Percentiles rank a stretch among this genome's conserved stretches.
Evolutionary conservation across 2,113 vertebrate genomes (phyloP).

Genomic region (Vidua chalybeata): DNA sequence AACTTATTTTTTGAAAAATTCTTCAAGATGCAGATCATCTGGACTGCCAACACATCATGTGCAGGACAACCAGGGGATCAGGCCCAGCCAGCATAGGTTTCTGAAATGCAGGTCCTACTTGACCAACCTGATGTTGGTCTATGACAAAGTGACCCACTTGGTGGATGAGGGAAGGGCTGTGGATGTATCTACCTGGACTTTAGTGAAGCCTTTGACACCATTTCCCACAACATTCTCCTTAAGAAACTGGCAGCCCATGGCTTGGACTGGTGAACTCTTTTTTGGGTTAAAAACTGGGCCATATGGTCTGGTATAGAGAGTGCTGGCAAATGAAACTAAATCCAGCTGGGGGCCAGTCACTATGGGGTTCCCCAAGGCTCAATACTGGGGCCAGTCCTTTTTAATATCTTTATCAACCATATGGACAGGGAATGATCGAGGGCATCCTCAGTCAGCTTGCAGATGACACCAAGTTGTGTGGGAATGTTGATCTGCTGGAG

Average conservation of each 20-base stretch:
- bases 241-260: neutral
- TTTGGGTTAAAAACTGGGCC: neutral
- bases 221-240: neutral
- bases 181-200: neutral
- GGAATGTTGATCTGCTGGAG: neutral
- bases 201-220: neutral
- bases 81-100: neutral
- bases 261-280: neutral
- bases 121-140: neutral
- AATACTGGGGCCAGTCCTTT: fast-evolving
- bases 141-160: neutral
- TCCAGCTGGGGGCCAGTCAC: neutral
- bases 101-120: neutral
- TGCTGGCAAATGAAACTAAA: neutral
- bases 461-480: neutral
- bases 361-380: neutral
- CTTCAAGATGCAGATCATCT: neutral
- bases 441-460: neutral
- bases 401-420: neutral
- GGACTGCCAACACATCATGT: neutral
- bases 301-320: neutral
- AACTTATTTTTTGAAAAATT: neutral
- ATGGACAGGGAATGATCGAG: fast-evolving
- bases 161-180: neutral
- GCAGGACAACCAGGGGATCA: neutral